phyloP scores from a whole-genome alignment of 2,113 vertebrate species.

The Pseudopipra pipra region DNA sequence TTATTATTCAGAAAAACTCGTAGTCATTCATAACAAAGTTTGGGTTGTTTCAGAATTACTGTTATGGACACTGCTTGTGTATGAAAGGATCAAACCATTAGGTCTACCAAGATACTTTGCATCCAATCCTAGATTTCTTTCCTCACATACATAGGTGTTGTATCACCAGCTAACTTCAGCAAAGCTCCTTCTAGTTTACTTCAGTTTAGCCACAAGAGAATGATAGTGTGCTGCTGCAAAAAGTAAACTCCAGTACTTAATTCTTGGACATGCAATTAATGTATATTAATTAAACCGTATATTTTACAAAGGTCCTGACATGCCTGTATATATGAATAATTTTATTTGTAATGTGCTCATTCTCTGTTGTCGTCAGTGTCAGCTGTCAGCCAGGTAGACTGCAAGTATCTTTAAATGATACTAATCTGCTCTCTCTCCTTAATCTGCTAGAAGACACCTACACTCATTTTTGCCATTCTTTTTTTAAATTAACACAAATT shows the following conservation, averaged over 20 bases:
- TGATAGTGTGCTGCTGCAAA: neutral
- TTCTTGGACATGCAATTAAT: neutral
- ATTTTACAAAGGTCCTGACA: neutral
- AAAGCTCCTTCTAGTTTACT: neutral
- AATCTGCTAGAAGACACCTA: neutral
- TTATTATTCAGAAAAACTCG: neutral
- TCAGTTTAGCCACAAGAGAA: neutral
- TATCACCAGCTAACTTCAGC: neutral
- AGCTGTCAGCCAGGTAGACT: neutral
- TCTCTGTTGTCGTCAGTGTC: neutral
- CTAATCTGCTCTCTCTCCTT: neutral
- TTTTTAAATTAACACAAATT: neutral
- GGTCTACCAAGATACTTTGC: neutral
- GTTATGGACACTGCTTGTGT: neutral
- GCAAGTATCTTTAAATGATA: neutral
- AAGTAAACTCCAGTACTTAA: neutral
- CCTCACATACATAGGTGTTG: neutral
- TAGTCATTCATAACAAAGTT: neutral
- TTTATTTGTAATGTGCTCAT: neutral
- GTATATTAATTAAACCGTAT: neutral
- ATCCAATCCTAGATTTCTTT: neutral
- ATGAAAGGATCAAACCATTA: neutral
- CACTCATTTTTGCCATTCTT: neutral
- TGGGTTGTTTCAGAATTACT: neutral
- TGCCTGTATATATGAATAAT: neutral